Conservation (phyloP, 64 coral and sea anemone genomes). For the Montipora cactus region DNA sequence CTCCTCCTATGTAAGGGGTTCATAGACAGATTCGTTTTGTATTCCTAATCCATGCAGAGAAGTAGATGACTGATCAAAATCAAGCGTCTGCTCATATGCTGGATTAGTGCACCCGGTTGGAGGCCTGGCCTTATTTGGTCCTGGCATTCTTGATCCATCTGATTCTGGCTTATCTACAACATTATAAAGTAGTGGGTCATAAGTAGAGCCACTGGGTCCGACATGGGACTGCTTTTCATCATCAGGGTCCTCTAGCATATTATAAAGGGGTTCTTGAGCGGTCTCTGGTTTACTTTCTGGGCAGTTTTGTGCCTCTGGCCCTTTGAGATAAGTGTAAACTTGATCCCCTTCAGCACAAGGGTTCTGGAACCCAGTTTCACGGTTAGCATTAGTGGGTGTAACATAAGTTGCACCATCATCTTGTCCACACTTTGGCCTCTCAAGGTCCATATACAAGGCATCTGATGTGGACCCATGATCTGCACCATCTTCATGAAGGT, state of each 20-base stretch:
- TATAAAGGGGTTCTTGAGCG: neutral
- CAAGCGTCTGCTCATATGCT: conserved; percentile 17
- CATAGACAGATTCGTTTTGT: neutral
- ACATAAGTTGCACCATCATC: neutral
- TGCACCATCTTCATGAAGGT: conserved; percentile 14
- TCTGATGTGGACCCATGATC: neutral
- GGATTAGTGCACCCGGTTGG: neutral
- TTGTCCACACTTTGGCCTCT: neutral
- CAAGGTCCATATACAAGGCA: conserved; percentile 18
- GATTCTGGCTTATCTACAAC: neutral
- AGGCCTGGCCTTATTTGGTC: neutral
- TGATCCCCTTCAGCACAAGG: neutral
- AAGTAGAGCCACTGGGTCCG: neutral
- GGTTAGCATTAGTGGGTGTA: neutral
- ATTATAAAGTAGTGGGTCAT: conserved; percentile 18
- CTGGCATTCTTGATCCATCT: neutral
- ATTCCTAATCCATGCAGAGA: neutral
- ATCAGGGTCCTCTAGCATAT: conserved; percentile 16
- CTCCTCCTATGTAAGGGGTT: neutral
- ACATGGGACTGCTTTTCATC: neutral
- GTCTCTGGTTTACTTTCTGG: neutral
- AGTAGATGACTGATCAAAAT: neutral
- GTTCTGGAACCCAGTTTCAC: neutral
- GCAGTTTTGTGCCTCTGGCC: neutral
- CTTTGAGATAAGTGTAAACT: neutral